These are phyloP conservation scores for Enteromius unitaeniatus DNA, from an alignment of 2,797 vertebrate genomes.

Conservation along the genomic window DNA sequence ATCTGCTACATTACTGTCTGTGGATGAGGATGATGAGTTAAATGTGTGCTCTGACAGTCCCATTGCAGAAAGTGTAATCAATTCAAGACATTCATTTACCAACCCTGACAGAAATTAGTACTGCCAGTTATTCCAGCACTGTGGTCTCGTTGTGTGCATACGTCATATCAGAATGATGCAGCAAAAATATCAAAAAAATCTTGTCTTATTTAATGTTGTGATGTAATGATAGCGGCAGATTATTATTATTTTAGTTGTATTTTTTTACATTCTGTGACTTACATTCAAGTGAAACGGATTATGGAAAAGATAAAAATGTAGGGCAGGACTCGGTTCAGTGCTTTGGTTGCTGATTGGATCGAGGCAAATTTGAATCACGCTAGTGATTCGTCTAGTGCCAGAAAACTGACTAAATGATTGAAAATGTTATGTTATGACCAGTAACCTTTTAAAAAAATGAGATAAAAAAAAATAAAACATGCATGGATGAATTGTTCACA, in stretches of 20 bases:
- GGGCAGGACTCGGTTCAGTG: not conserved
- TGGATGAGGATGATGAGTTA: not conserved
- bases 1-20: not conserved
- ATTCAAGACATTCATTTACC: not conserved
- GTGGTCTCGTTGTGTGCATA: not conserved
- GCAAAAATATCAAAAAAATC: constrained; percentile 15
- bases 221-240: not conserved
- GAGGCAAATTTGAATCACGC: not conserved
- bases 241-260: not conserved
- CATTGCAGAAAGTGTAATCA: not conserved
- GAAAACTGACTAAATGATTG: not conserved
- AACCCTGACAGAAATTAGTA: not conserved
- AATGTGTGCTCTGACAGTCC: not conserved
- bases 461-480: not conserved
- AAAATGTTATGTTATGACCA: not conserved
- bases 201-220: not conserved
- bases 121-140: constrained; percentile 7
- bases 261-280: not conserved
- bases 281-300: not conserved
- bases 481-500: not conserved
- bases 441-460: not conserved
- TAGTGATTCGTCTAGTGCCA: not conserved
- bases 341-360: not conserved
- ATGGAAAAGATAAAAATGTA: not conserved
- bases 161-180: not conserved